Percentiles rank a stretch among this genome's conserved stretches.
Evolutionary conservation across 2,888 invertebrate species (phyloP).

Genomic region (Seira sanloemensis): DNA sequence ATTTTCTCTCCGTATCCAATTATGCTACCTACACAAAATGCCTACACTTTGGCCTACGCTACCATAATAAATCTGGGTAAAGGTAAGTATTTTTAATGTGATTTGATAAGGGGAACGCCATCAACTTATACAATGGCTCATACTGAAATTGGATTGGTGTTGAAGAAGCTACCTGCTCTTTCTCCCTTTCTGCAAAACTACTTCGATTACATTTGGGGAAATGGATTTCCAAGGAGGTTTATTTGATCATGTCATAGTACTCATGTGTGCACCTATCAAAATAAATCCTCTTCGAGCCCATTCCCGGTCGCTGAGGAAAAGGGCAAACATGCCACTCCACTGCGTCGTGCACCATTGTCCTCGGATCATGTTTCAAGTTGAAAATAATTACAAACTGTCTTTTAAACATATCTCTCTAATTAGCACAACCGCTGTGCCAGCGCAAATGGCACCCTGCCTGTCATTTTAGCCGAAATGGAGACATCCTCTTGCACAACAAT

Average conservation of each 20-base stretch:
- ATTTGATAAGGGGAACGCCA: background rate
- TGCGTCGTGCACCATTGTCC: too few relatives aligned
- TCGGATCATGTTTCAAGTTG: too few relatives aligned
- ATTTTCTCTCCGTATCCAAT: background rate
- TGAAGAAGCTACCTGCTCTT: background rate
- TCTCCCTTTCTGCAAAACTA: background rate
- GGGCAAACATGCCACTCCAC: too few relatives aligned
- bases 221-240: background rate
- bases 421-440: too few relatives aligned
- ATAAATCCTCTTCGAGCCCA: background rate
- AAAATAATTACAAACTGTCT: too few relatives aligned
- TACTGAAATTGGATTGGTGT: background rate
- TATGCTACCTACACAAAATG: background rate
- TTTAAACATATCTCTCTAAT: too few relatives aligned
- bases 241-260: background rate
- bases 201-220: background rate
- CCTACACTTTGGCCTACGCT: background rate
- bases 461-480: too few relatives aligned
- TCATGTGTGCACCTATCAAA: background rate
- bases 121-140: too few relatives aligned
- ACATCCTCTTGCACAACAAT: too few relatives aligned
- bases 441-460: too few relatives aligned
- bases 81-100: background rate
- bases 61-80: background rate
- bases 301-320: too few relatives aligned